A percentile compares a stretch with the other conserved stretches of the same genome.
phyloP scores from a whole-genome alignment of 2,113 vertebrate genomes.

The Melanerpes formicivorus region DNA sequence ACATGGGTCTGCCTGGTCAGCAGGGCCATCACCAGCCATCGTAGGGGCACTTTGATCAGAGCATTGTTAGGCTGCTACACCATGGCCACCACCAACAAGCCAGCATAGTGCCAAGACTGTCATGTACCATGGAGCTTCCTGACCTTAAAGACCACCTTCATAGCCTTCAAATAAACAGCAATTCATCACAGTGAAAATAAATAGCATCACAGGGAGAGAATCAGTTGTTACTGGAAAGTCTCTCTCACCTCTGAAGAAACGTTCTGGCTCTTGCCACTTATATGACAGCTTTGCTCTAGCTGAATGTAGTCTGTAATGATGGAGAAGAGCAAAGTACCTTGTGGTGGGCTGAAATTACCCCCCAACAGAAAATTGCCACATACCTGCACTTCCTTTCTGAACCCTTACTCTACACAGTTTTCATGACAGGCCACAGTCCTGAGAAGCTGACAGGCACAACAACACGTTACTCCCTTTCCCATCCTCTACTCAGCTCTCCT shows the following conservation, averaged over 20 bases:
- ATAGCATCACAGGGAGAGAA: background rate
- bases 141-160: background rate
- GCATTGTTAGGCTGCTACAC: background rate
- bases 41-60: background rate
- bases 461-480: background rate
- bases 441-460: background rate
- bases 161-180: background rate
- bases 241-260: background rate
- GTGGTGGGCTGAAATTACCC: no score
- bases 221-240: background rate
- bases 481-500: background rate
- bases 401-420: background rate
- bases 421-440: background rate
- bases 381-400: background rate
- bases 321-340: background rate
- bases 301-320: background rate
- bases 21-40: background rate
- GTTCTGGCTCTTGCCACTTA: background rate
- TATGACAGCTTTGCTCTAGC: background rate
- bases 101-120: background rate
- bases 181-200: slow-evolving; percentile 7
- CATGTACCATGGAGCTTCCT: background rate
- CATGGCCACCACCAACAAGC: background rate
- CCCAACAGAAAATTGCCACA: no score
- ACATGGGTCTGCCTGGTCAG: background rate